A percentile compares a stretch with the other conserved stretches of the same genome.
Conservation (phyloP, 1,140 invertebrate species). For the Hycleus cichorii region DNA sequence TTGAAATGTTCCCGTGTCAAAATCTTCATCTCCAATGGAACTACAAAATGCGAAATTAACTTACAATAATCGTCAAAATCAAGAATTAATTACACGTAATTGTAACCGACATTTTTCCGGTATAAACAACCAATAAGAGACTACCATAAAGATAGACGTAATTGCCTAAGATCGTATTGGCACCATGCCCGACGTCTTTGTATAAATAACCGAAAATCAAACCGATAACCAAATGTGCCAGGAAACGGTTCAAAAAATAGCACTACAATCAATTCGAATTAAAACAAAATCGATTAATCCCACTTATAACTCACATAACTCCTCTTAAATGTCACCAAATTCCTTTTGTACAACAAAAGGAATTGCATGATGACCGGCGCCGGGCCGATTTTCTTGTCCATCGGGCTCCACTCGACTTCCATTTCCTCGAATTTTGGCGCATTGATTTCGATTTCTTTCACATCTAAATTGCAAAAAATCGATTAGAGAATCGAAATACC, state of each 20-base stretch:
- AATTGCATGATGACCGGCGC: constrained; percentile 47
- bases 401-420: neutral
- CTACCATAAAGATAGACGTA: constrained; percentile 89
- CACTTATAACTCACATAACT: constrained; percentile 49
- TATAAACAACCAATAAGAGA: constrained; percentile 84
- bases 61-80: neutral
- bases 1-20: constrained; percentile 88
- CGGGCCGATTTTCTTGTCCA: constrained; percentile 16
- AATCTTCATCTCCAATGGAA: constrained; percentile 80
- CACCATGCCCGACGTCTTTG: constrained; percentile 75
- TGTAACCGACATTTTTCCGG: constrained; percentile 93
- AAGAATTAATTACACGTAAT: constrained; percentile 73
- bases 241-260: constrained; percentile 62
- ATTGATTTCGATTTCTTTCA: too few relatives aligned
- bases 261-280: too few relatives aligned
- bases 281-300: constrained; percentile 32
- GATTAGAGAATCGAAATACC: neutral
- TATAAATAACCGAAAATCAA: constrained; percentile 86
- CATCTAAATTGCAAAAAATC: constrained; percentile 1
- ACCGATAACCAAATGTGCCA: constrained; percentile 76
- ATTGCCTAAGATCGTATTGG: constrained; percentile 79
- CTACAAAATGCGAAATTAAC: constrained; percentile 48
- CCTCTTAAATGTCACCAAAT: constrained; percentile 51
- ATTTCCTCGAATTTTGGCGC: too few relatives aligned
- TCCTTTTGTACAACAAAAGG: constrained; percentile 54